Percentiles rank a stretch among this genome's conserved stretches.
Conservation (phyloP, 2,797 vertebrate species). For the Eurystomus glaucurus region DNA sequence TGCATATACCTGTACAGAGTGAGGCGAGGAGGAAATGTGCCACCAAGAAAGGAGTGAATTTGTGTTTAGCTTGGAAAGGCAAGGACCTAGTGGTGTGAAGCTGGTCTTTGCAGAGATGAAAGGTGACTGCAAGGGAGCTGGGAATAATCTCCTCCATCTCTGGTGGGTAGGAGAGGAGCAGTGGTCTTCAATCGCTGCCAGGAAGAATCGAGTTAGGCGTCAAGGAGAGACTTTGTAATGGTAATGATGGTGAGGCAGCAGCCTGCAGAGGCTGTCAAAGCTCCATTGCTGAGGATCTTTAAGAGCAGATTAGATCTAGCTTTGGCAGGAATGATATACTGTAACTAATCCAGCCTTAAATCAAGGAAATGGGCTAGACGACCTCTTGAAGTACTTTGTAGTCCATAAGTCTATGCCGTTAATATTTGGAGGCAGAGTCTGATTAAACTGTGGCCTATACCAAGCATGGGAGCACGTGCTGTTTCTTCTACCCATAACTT, state of each 20-base stretch:
- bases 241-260: conserved; percentile 37
- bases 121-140: not conserved
- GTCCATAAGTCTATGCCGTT: conserved; percentile 11
- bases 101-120: not conserved
- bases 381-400: conserved; percentile 47
- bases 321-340: conserved; percentile 54
- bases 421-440: conserved; percentile 48
- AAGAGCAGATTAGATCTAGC: conserved; percentile 61
- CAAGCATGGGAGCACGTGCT: not conserved
- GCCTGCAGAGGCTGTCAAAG: conserved; percentile 18
- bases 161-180: not conserved
- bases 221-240: conserved; percentile 60
- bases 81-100: not conserved
- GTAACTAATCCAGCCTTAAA: conserved; percentile 56
- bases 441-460: not conserved
- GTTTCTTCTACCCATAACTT: not conserved
- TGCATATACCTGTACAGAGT: not conserved
- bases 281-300: conserved; percentile 25
- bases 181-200: not conserved
- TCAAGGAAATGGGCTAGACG: conserved; percentile 51
- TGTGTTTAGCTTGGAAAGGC: not conserved
- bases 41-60: not conserved
- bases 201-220: not conserved
- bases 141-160: conserved; percentile 40
- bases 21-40: not conserved